phyloP scores from a whole-genome alignment of 2,888 invertebrate genomes.

The Epinotia ramella region DNA sequence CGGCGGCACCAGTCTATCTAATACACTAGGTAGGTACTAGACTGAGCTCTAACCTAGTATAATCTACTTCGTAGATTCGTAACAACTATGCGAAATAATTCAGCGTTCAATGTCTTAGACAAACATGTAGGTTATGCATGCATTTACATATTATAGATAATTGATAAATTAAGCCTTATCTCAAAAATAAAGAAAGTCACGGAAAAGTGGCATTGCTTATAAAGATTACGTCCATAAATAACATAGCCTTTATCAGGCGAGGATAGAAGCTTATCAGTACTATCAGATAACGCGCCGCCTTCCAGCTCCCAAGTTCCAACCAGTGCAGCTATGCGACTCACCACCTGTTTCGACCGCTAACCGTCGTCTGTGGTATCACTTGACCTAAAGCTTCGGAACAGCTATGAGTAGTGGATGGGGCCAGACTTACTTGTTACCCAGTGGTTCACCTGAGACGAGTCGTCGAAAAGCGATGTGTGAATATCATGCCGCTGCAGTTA shows the following conservation, averaged over 20 bases:
- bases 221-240: background rate
- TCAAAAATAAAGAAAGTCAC: background rate
- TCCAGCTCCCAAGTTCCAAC: background rate
- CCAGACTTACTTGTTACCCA: background rate
- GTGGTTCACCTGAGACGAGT: background rate
- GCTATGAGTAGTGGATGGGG: background rate
- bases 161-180: background rate
- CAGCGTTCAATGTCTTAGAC: too few species aligned
- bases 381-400: too few species aligned
- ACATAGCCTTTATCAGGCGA: background rate
- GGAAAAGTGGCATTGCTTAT: background rate
- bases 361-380: background rate
- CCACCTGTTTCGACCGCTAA: background rate
- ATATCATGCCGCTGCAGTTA: too few species aligned
- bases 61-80: background rate
- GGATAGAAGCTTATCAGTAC: background rate
- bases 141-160: too few species aligned
- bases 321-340: too few species aligned
- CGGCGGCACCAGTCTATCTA: background rate
- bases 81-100: background rate
- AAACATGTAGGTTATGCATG: too few species aligned
- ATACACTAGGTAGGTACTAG: background rate
- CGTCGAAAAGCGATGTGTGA: too few species aligned
- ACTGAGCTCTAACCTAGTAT: background rate
- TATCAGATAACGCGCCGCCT: background rate